Evolutionary conservation across 2,113 vertebrate genomes (phyloP), one percentile per base, ranked within the genome.

Genomic region (Morone chrysops): DNA sequence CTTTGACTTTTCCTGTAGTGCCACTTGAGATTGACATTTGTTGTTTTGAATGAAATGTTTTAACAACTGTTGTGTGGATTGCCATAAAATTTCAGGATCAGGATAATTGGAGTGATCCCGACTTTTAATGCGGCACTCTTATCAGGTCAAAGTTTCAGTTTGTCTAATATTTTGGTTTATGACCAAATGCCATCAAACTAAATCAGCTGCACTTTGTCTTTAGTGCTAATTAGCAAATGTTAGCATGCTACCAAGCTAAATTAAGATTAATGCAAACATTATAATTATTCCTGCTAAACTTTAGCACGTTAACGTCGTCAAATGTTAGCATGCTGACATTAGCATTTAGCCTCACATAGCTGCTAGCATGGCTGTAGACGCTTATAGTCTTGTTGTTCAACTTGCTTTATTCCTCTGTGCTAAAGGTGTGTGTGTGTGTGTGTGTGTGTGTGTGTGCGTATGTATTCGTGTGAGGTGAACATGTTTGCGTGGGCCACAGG

Each of bases 371-470:
- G 45, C 38, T 47, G 22, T 10, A 11, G 50, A 47, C 48, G 20
- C 40, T 70, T 41, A 60, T 76, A 57, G 75, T 12, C 25, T 40
- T 45, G 2, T 41, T 47, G 22, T 41, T 51, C 36, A 38, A 47
- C 47, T 36, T 5, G 25, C n/a, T 63, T 63, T 69, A 47, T 54
- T 80, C 45, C 1, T 71, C 70, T 25, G 47, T 59, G 48, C 66
- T 56, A 59, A 75, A 22, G 20, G 57, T 67, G 63, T 81, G 47
- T 62, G 65, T 36, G 54, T 63, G 57, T 67, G 63, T 81, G 47
- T 62, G 65, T 36, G 54, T 63, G 63, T 81, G 47, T 62, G 65
- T 36, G 54, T 63, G 51, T 75, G 70, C 4, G 17, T 67, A 1
- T n/a, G 6, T 68, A 6, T 68, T 12, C 20, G 14, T 59, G 43